These are phyloP conservation scores for Pterois miles DNA, from an alignment of 2,797 vertebrate genomes.

Conservation along the genomic window DNA sequence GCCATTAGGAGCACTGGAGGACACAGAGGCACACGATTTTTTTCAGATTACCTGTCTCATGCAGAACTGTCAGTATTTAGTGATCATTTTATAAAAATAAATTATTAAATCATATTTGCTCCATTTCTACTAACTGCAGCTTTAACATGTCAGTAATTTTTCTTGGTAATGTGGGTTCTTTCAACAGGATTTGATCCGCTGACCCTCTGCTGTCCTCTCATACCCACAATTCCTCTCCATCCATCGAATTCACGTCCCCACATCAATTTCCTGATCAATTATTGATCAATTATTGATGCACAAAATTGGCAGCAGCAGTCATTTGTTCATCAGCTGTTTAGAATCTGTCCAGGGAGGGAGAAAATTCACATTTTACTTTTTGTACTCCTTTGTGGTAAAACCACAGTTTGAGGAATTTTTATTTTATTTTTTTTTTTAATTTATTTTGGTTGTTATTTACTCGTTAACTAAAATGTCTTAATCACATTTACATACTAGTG, in stretches of 20 bases:
- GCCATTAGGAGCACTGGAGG: too few relatives aligned
- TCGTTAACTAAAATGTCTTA: background rate
- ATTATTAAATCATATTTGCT: too few relatives aligned
- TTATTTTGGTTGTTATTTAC: background rate
- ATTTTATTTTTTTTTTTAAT: background rate
- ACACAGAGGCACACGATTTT: too few relatives aligned
- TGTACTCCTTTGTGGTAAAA: background rate
- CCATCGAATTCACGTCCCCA: background rate
- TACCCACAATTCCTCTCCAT: background rate
- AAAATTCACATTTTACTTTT: background rate
- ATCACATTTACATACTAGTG: background rate
- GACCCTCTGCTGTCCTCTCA: background rate
- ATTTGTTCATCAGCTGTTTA: background rate
- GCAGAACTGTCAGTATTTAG: too few relatives aligned
- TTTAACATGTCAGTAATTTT: too few relatives aligned
- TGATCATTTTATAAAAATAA: too few relatives aligned
- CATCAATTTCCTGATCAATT: background rate
- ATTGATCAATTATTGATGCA: slow-evolving; percentile 2
- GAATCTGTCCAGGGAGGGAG: fast-evolving
- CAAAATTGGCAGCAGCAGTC: background rate
- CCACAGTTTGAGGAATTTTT: background rate
- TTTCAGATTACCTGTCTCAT: too few relatives aligned
- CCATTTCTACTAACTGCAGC: too few relatives aligned
- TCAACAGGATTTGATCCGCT: background rate
- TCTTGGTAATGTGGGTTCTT: background rate